Conservation (phyloP, 1,140 invertebrate species). For the Apis mellifera region Amel_HAv3.1 CM009937.2:13993001-13993500, state of each 20-base stretch:
- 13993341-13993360: neutral
- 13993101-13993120: neutral
- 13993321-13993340: neutral
- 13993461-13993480: too few relatives aligned
- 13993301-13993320: conserved; percentile 16
- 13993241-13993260: neutral
- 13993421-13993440: too few relatives aligned
- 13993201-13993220: neutral
- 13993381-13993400: conserved; percentile 17
- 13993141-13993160: neutral
- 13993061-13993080: conserved; percentile 13
- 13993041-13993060: neutral
- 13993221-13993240: neutral
- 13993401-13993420: neutral
- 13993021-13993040: conserved; percentile 29
- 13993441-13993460: neutral
- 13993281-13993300: conserved; percentile 23
- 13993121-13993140: neutral
- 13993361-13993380: neutral
- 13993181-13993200: neutral
- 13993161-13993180: neutral
- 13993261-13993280: neutral
- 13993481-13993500: too few relatives aligned
- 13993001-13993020: neutral
- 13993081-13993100: neutral